These are phyloP conservation scores for Calameuta idolon DNA, from an alignment of 2,888 invertebrate genomes.

Conservation along the genomic window DNA sequence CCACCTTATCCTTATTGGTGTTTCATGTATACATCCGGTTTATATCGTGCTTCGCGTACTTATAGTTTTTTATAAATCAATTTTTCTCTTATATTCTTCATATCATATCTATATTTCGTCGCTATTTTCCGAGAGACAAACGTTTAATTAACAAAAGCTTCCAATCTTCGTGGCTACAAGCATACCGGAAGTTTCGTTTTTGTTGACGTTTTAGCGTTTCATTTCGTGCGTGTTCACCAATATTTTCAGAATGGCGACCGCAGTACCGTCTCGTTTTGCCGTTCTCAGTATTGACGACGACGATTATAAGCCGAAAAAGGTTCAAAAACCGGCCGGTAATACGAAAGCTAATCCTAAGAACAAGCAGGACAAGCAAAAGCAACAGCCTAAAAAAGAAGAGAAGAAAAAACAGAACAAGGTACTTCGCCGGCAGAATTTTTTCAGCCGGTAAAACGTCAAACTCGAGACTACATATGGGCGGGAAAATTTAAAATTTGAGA, in stretches of 20 bases:
- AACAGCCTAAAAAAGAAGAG: slow-evolving; percentile 52
- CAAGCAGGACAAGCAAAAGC: slow-evolving; percentile 32
- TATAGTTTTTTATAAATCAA: slow-evolving; percentile 26
- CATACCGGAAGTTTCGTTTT: slow-evolving; percentile 24
- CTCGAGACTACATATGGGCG: slow-evolving; percentile 10
- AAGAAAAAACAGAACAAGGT: slow-evolving; percentile 61
- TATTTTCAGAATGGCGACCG: slow-evolving; percentile 71
- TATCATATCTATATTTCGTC: not conserved
- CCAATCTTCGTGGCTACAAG: not conserved
- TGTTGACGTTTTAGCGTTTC: slow-evolving; percentile 10
- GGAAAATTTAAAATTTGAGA: slow-evolving; percentile 20
- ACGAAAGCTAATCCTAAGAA: slow-evolving; percentile 5
- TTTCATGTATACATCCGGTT: slow-evolving; percentile 47
- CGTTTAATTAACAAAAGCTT: not conserved
- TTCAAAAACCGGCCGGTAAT: slow-evolving; percentile 62
- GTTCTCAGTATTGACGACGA: slow-evolving; percentile 82
- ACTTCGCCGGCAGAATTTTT: slow-evolving; percentile 32
- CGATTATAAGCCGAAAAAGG: slow-evolving; percentile 69
- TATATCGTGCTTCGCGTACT: slow-evolving; percentile 40
- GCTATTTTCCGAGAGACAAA: not conserved
- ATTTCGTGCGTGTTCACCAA: slow-evolving; percentile 5
- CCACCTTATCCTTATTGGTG: slow-evolving; percentile 27
- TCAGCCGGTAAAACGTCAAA: slow-evolving; percentile 31
- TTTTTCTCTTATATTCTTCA: slow-evolving; percentile 17
- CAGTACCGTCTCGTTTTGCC: slow-evolving; percentile 80